Evolutionary conservation across 1,140 invertebrate species (phyloP).

Genomic region (Penaeus chinensis): DNA sequence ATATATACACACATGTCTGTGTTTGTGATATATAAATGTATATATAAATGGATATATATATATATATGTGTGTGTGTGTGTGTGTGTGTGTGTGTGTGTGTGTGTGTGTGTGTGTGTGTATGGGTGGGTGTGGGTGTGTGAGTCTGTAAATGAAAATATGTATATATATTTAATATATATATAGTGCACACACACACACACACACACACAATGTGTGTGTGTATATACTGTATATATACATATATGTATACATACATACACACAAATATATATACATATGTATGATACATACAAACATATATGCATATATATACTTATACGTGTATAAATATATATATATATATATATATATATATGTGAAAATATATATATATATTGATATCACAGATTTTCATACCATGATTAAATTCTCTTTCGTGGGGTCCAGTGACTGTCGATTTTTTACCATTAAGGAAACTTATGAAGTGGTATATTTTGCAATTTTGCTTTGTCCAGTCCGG

Average conservation of each 20-base stretch:
- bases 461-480: no score
- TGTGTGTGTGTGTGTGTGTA: background rate
- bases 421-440: no score
- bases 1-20: no score
- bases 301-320: background rate
- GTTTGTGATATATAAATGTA: no score
- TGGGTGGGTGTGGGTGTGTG: background rate
- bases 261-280: conserved; percentile 5
- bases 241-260: background rate
- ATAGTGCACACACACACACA: background rate
- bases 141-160: background rate
- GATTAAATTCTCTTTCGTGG: no score
- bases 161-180: background rate
- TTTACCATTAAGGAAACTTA: no score
- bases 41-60: no score
- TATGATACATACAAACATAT: conserved; percentile 6
- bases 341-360: no score
- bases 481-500: no score
- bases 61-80: background rate
- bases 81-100: background rate
- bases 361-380: no score
- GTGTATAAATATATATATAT: conserved; percentile 13
- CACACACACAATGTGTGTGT: background rate
- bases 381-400: no score
- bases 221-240: conserved; percentile 2